Conservation (phyloP, 2,888 invertebrate species). For the Amphipoea oculea region DNA sequence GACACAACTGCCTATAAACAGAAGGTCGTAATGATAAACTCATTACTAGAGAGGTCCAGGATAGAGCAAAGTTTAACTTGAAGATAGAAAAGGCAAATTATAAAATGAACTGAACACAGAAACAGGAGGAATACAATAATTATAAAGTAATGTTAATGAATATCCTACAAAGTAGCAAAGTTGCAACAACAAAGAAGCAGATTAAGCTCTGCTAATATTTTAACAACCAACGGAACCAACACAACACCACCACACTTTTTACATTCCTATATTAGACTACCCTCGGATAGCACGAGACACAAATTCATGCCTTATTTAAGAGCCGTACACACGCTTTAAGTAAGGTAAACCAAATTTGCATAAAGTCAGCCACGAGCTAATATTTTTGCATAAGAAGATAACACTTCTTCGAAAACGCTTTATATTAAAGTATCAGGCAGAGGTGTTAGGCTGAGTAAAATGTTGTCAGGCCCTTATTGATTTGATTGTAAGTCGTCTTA, state of each 20-base stretch:
- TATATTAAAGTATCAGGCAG: slow-evolving; percentile 74
- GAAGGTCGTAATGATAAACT: too few species aligned
- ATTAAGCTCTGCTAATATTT: slow-evolving; percentile 40
- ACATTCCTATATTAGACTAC: slow-evolving; percentile 78
- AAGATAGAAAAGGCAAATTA: background rate
- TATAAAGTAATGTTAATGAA: slow-evolving; percentile 3
- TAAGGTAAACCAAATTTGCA: slow-evolving; percentile 85
- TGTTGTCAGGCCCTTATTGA: slow-evolving; percentile 71
- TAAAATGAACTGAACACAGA: too few species aligned
- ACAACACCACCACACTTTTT: slow-evolving; percentile 69
- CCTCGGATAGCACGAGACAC: slow-evolving; percentile 81
- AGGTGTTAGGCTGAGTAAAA: slow-evolving; percentile 72
- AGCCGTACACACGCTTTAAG: slow-evolving; percentile 81
- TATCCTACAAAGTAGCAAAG: background rate
- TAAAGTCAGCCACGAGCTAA: slow-evolving; percentile 89
- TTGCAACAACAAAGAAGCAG: slow-evolving; percentile 25
- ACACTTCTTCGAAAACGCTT: slow-evolving; percentile 82
- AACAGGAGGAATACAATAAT: background rate
- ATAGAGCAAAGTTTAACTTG: background rate
- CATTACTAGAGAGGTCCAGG: background rate
- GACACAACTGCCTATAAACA: background rate
- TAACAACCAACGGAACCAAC: slow-evolving; percentile 58
- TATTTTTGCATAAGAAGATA: slow-evolving; percentile 89
- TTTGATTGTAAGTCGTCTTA: slow-evolving; percentile 69
- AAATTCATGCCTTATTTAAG: slow-evolving; percentile 78